phyloP scores from a whole-genome alignment of 2,797 vertebrate genomes.

The Distichodus sexfasciatus region DNA sequence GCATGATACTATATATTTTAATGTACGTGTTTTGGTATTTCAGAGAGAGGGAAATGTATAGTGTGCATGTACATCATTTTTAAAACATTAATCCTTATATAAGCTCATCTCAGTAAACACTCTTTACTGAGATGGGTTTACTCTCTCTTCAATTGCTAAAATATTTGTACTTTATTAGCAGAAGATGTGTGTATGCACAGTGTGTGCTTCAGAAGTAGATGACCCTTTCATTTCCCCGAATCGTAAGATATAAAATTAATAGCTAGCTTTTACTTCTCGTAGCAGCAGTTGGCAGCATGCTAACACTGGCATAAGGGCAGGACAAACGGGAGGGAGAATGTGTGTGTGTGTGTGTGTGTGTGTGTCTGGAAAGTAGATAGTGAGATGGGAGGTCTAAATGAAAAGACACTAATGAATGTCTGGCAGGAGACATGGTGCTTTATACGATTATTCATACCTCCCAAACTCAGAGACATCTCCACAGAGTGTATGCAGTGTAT shows the following conservation, averaged over 20 bases:
- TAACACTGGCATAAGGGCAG: background rate
- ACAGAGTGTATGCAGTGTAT: conserved; percentile 1
- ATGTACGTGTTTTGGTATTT: background rate
- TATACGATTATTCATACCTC: conserved; percentile 21
- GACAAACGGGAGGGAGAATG: too few species aligned
- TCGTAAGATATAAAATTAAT: background rate
- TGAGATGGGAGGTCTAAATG: background rate
- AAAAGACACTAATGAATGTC: conserved; percentile 33
- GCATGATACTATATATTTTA: background rate
- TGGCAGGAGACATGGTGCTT: conserved; percentile 13
- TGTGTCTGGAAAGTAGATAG: background rate
- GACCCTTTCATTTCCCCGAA: background rate
- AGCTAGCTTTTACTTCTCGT: background rate
- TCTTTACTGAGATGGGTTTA: conserved; percentile 12
- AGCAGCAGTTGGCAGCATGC: background rate
- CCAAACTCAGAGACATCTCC: background rate
- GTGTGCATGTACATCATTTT: too few species aligned
- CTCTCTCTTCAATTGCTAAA: conserved; percentile 25
- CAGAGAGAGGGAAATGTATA: background rate
- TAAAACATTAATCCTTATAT: conserved; percentile 23
- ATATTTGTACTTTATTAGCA: conserved; percentile 29
- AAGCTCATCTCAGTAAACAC: conserved; percentile 10
- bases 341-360: too few species aligned
- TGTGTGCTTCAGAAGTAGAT: background rate
- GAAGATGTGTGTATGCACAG: conserved; percentile 14